Evolutionary conservation across 2,113 vertebrate species (phyloP), one percentile per base, ranked within the genome.

Genomic region (Tor tambroides): DNA sequence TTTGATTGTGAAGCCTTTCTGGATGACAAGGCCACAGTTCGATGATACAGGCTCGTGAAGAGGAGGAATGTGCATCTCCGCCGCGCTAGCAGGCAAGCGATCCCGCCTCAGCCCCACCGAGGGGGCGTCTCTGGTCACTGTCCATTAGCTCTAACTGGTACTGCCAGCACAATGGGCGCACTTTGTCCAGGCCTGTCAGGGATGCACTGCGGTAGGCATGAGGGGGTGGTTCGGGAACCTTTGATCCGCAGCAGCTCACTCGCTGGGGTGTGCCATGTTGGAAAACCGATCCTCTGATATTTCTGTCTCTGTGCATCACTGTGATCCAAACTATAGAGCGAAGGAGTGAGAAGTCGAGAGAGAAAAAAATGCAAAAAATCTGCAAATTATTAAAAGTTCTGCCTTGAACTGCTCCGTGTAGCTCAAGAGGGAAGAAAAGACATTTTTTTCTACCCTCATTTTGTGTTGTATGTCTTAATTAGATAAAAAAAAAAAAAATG

Each of bases 241-340:
- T 95, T 95, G 94, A 95, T 95, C 94, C 65, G 6, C 90, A 54
- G 87, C 54, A 56, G 80, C 89, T 91, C 93, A 94, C 91, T 96
- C 94, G 93, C 89, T 90, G 79, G 94, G 94, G 93, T 95, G 95
- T 95, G 93, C 94, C 94, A 85, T 89, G 92, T 92, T 90, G 89
- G 94, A 91, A 95, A 96, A 91, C 87, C 32, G 92, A 95, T 93
- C 94, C 87, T 76, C 81, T 92, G 87, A 94, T 90, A 89, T 92
- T 94, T 92, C 89, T 90, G 86, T 88, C 89, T 87, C 54, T 63
- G 61, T 79, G 84, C 84, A 83, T 88, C 76, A 54, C 65, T 85
- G 75, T 65, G 81, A 77, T 89, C 74, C 80, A 77, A 83, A 83
- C 26, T 77, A 85, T 69, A 71, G 56, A 35, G 43, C 41, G 23